Base-by-base conservation (phyloP, 2,113 vertebrate species). In the Asarcornis scutulata region DNA sequence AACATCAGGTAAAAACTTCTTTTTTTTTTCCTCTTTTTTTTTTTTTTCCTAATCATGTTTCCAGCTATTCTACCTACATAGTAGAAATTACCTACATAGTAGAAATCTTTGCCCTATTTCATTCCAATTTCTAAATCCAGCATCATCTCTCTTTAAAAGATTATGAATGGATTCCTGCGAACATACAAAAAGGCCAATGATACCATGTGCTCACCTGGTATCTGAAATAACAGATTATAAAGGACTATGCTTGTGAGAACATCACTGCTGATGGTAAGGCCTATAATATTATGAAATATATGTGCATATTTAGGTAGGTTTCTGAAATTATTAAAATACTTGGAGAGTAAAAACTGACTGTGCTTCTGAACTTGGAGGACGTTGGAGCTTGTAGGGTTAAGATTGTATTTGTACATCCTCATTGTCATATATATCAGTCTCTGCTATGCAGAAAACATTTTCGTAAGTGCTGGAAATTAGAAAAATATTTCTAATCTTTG, bases 71-170 rank as follows among this genome's bases (percentile, higher is more conserved):
- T 82, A 58, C 26, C 36, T 60, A 74, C 17, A 80, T 5, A 74
- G 42, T 36, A 86, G 29, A 77, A 88, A 67, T 66, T 82, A 58
- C 26, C 36, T 56, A 74, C 17, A 80, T 5, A 74, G 42, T 36
- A 86, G 29, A 77, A 88, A 67, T 66, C 36, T 86, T 60, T 90
- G 80, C 26, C 79, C 53, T 95, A 67, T 34, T 95, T 93, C 90
- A 91, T 86, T 63, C 46, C 67, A 20, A 42, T 6, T 86, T 21
- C 34, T 88, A 93, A 95, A 83, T 86, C 63, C 52, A 64, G 8
- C 20, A 83, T 60, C 46, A 87, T 81, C 73, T 21, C 20, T 56
- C 91, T 93, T 42, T 74, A 91, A 74, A 12, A 78, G 29, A 21
- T 85, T 85, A 11, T 80, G 44, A 81, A 86, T 50, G n/a, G 63